Base-by-base conservation (phyloP, 2,888 invertebrate species). In the Hololepta plana region DNA sequence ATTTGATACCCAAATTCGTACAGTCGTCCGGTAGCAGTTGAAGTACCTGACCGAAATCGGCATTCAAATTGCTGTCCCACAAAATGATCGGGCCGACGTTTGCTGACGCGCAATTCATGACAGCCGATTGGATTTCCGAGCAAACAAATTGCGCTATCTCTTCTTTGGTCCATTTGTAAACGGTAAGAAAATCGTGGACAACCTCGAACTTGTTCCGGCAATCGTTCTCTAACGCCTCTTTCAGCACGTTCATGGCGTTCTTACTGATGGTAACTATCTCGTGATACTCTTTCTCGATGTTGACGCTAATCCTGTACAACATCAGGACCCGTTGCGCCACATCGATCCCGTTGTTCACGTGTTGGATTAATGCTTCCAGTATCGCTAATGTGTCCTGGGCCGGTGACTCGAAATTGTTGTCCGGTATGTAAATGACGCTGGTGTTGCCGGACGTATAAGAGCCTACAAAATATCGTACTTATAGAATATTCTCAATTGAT, bases 71-170 rank as follows among this genome's bases (percentile, higher is more conserved):
- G 4, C 53, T 24, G 32, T 51, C 51, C 54, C 54, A 54, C 38
- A 55, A 38, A 12, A 38, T 32, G 15, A 43, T 39, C 15, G 33
- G 33, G 6, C 46, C 49, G 4, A 38, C n/a, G n/a, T n/a, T n/a
- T n/a, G n/a, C n/a, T n/a, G n/a, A n/a, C n/a, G n/a, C n/a, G n/a
- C n/a, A n/a, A n/a, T n/a, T n/a, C n/a, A n/a, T n/a, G n/a, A n/a
- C 59, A 1, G 67, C 59, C 16, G 56, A 57, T 13, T 69, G 62
- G 43, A 74, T 61, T 53, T 72, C 69, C 31, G 62, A 60, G 37
- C 70, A 67, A 2, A 75, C 50, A 40, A 72, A 70, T 45, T 66
- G 64, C 2, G 69, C 64, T 35, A 60, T 57, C 44, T 60, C 57
- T 21, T 56, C 47, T 22, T 57, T 55, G 2, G 53, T 54, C 51